These are phyloP conservation scores for Sesia bembeciformis DNA, from an alignment of 2,888 invertebrate species.

Conservation along the genomic window DNA sequence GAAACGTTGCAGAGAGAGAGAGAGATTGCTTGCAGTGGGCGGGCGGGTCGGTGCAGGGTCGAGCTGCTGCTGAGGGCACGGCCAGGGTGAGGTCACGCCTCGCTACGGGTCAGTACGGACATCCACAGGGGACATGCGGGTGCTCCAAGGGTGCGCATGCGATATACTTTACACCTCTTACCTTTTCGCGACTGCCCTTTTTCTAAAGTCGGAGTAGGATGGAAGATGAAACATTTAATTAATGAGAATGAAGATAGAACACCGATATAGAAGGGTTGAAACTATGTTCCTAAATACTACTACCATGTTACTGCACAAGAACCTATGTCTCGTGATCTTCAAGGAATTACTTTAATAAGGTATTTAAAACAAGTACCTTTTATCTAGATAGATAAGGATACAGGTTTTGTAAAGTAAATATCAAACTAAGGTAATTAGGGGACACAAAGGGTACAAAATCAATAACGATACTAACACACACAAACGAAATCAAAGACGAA, in stretches of 20 bases:
- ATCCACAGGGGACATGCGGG: conserved; percentile 61
- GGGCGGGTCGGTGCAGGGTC: conserved; percentile 17
- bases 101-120: conserved; percentile 23
- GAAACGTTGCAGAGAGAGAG: conserved; percentile 26
- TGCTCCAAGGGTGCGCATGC: conserved; percentile 54
- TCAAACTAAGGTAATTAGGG: too few species aligned
- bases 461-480: too few species aligned
- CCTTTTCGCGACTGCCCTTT: conserved; percentile 91
- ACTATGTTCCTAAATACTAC: conserved; percentile 5
- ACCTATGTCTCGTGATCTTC: too few species aligned
- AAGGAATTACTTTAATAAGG: too few species aligned
- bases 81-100: conserved; percentile 7
- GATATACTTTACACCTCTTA: conserved; percentile 69
- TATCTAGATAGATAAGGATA: too few species aligned
- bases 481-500: too few species aligned
- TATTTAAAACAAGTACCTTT: too few species aligned
- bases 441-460: too few species aligned
- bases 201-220: conserved; percentile 79
- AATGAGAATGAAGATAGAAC: conserved; percentile 60
- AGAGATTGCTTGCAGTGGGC: conserved; percentile 12
- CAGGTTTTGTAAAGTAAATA: too few species aligned
- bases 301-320: background rate
- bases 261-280: conserved; percentile 31
- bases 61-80: background rate
- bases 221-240: conserved; percentile 72